These are phyloP conservation scores for Seira sanloemensis DNA, from an alignment of 2,888 invertebrate genomes.

Conservation along the genomic window DNA sequence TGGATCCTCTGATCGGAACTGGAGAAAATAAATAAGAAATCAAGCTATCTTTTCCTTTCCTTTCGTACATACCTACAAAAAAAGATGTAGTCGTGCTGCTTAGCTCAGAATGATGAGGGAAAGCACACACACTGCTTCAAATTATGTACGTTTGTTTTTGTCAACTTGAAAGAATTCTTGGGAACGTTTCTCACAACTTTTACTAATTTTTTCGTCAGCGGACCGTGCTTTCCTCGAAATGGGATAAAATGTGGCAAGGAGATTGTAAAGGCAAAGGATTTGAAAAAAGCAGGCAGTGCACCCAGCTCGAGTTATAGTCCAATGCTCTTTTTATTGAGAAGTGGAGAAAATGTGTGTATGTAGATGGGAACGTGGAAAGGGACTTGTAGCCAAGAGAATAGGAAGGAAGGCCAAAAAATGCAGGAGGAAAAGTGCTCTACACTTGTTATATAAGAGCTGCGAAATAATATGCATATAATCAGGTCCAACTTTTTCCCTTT, in stretches of 20 bases:
- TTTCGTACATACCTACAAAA: too few relatives aligned
- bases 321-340: not conserved
- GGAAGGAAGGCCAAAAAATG: conserved; percentile 12
- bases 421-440: conserved; percentile 6
- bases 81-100: too few relatives aligned
- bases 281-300: not conserved
- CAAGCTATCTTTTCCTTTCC: not conserved
- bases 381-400: not conserved
- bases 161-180: not conserved
- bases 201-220: too few relatives aligned
- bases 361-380: not conserved
- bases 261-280: not conserved
- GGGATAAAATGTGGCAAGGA: too few relatives aligned
- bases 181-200: not conserved
- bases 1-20: conserved; percentile 7
- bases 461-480: not conserved
- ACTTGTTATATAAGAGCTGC: not conserved
- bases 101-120: not conserved
- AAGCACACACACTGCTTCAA: not conserved
- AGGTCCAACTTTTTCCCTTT: conserved; percentile 30
- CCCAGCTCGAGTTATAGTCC: not conserved
- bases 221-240: too few relatives aligned
- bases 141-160: not conserved
- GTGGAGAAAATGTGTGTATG: not conserved
- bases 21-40: conserved; percentile 22